Percentiles rank a stretch among this genome's conserved stretches.
Conservation (phyloP, 2,888 invertebrate genomes). For the Colletes collaris region DNA sequence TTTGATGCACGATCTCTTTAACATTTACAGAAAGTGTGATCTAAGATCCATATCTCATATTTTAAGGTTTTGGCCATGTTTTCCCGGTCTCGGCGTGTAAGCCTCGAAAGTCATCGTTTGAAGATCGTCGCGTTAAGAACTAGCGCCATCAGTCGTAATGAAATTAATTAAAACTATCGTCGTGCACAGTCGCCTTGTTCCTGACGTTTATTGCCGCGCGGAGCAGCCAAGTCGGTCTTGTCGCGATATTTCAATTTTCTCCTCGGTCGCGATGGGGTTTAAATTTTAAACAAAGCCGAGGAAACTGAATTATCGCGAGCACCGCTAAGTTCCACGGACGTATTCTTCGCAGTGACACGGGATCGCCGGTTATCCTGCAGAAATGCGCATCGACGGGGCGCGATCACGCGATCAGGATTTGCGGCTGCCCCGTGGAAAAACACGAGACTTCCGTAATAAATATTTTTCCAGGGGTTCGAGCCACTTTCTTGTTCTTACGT, state of each 20-base stretch:
- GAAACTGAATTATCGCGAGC: slow-evolving; percentile 2
- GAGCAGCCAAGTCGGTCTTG: not conserved
- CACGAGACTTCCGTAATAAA: not conserved
- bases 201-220: not conserved
- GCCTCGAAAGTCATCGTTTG: not conserved
- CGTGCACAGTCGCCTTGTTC: not conserved
- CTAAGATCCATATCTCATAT: too few relatives aligned
- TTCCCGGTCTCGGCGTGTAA: too few relatives aligned
- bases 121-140: not conserved
- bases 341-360: not conserved
- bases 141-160: slow-evolving; percentile 4
- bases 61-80: too few relatives aligned
- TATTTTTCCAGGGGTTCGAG: not conserved
- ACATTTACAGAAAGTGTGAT: too few relatives aligned
- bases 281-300: slow-evolving; percentile 22
- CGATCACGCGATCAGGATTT: not conserved
- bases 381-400: not conserved
- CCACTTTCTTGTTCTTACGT: not conserved
- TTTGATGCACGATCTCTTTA: too few relatives aligned
- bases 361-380: too few relatives aligned
- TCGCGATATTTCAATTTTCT: not conserved
- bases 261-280: not conserved
- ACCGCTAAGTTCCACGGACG: not conserved
- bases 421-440: not conserved
- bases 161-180: slow-evolving; percentile 33